Base-by-base conservation (phyloP, 2,113 vertebrate genomes). In the Egretta garzetta region DNA sequence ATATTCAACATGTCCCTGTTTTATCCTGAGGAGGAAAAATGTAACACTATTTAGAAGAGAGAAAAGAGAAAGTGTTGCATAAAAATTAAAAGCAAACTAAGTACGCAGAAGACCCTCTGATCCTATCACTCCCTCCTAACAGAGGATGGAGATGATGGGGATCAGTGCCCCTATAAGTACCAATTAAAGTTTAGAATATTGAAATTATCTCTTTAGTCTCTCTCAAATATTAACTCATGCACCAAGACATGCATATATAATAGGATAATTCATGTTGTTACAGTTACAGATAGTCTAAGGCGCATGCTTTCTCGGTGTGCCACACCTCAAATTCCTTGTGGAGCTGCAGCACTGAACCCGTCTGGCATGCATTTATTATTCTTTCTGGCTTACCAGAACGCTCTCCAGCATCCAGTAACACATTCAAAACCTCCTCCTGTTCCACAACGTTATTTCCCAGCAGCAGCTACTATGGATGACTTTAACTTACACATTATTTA, bases 271-370 rank as follows among this genome's bases (percentile, higher is more conserved):
- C 3, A 4, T 50, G 16, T 10, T 66, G 23, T 23, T 58, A 58
- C 6, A 13, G 15, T 20, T 58, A 66, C 2, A 22, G 16, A 14
- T 66, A 14, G 35, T 11, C 37, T 53, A 49, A 6, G 3, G 8
- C 14, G 4, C 0, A 0, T 20, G 21, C 4, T 45, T 58, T 37
- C 53, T 37, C 0, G 0, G 14, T 17, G 37, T 12, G 9, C 10
- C 72, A 33, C 18, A 30, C 13, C 63, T 67, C 47, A 39, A 58
- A 39, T 43, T 55, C 37, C 43, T 2, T 27, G 20, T 4, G 12
- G 28, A 93, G 12, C 30, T 41, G 26, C 22, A 59, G 45, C 32
- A 27, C 4, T 14, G 17, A 82, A 56, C 11, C 37, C 35, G 1
- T 8, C 45, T 9, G 20, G 35, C 28, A 58, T 22, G 35, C 28